These are phyloP conservation scores for Notodonta dromedarius DNA, from an alignment of 2,888 invertebrate genomes.

Conservation along the genomic window DNA sequence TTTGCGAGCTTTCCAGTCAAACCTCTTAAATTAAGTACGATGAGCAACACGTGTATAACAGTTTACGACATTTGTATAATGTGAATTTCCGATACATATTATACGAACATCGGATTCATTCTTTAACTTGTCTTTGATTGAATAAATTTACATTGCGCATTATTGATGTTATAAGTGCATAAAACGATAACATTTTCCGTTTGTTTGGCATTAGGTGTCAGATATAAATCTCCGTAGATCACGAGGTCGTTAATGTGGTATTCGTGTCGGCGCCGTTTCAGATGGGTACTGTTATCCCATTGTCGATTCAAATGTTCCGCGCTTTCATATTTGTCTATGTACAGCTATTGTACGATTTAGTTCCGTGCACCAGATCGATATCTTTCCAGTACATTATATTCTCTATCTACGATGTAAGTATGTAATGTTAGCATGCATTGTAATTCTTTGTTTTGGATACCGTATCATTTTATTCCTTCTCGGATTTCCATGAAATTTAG, in stretches of 20 bases:
- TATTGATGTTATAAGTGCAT: conserved; percentile 7
- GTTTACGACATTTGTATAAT: not conserved
- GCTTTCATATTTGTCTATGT: conserved; percentile 77
- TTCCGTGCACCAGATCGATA: conserved; percentile 52
- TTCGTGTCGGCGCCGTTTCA: conserved; percentile 78
- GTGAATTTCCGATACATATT: not conserved
- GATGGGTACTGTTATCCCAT: conserved; percentile 76
- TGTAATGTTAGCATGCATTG: not conserved
- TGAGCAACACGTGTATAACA: not conserved
- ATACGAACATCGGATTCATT: not conserved
- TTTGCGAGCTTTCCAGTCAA: conserved; percentile 33
- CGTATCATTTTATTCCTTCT: not conserved
- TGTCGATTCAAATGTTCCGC: conserved; percentile 74
- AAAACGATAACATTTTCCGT: conserved; percentile 32
- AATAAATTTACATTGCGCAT: not conserved
- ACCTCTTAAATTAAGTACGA: not conserved
- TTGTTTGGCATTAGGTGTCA: conserved; percentile 61
- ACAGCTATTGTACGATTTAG: conserved; percentile 64
- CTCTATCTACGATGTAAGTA: conserved; percentile 13
- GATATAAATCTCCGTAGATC: conserved; percentile 80
- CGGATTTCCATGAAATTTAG: not conserved
- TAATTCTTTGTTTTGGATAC: not conserved
- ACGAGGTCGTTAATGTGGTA: conserved; percentile 82
- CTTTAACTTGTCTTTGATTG: not conserved
- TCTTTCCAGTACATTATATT: conserved; percentile 32